Base-by-base conservation (phyloP, 2,113 vertebrate species). In the Vidua chalybeata region DNA sequence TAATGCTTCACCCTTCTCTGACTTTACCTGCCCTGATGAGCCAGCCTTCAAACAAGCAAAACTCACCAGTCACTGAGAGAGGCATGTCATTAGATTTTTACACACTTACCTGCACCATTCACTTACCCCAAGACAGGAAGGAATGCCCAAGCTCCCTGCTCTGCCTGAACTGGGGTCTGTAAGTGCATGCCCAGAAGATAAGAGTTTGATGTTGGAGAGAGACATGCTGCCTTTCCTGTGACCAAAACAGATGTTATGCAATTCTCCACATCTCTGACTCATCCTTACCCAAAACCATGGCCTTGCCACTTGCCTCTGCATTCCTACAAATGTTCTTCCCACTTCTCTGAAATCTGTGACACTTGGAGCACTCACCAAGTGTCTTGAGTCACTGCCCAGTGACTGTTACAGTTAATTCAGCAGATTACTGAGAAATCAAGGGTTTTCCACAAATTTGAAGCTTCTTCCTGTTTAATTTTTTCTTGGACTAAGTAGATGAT, bases 111-210 rank as follows among this genome's bases (percentile, higher is more conserved):
- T 73, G 41, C 31, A 82, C 82, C 1, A 6, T 11, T 56, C 45
- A 51, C 41, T 68, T 33, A 74, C 6, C 9, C 48, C 4, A 5
- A 48, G 45, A 78, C 26, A 49, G 62, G 5, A 82, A 54, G 24
- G 41, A 81, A n/a, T 0, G 0, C 26, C 24, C 41, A 74, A 49
- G 48, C 54, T 64, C 80, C 66, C 45, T 0, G 1, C 26, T 78
- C 27, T 51, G 35, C 45, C 24, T 0, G 0, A 64, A 52, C 5
- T 1, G 1, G 17, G n/a, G 17, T 55, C 39, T 0, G 0, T 74
- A 56, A 58, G 6, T 9, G 22, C 4, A 4, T 1, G 7, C 14
- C 46, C 1, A 0, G 7, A 79, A 75, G 41, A 6, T 14, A 81
- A 35, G 10, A 76, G 43, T 26, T 80, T 2, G 0, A 14, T 55